Conservation (phyloP, 2,888 invertebrate genomes). For the Cephus spinipes region DNA sequence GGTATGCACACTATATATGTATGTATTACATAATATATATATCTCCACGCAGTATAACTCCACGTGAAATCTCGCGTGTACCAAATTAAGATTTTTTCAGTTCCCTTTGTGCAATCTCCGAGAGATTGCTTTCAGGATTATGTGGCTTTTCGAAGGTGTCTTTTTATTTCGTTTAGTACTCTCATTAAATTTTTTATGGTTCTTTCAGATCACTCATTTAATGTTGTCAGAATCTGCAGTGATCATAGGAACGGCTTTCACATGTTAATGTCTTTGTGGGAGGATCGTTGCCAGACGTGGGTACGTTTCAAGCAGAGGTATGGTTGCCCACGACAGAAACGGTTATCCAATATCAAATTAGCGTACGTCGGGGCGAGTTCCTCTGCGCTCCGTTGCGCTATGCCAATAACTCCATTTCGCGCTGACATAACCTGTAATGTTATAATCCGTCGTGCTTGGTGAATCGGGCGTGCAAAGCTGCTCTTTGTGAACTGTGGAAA, state of each 20-base stretch:
- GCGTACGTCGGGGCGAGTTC: constrained; percentile 36
- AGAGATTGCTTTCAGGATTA: too few relatives aligned
- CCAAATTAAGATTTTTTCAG: too few relatives aligned
- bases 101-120: too few relatives aligned
- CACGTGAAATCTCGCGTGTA: too few relatives aligned
- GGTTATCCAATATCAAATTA: constrained; percentile 44
- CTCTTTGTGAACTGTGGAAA: constrained; percentile 6
- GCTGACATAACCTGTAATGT: constrained; percentile 25
- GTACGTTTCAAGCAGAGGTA: background rate
- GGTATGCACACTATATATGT: too few relatives aligned
- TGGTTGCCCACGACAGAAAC: constrained; percentile 22
- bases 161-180: background rate
- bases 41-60: too few relatives aligned
- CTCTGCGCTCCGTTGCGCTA: constrained; percentile 20
- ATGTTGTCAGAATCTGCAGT: too few relatives aligned
- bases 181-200: background rate
- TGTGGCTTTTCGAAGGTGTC: too few relatives aligned
- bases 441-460: constrained; percentile 27
- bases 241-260: constrained; percentile 5
- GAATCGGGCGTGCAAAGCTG: constrained; percentile 1
- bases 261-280: constrained; percentile 19
- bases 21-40: too few relatives aligned
- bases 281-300: constrained; percentile 7
- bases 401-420: constrained; percentile 9
- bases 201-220: too few relatives aligned